Evolutionary conservation across 2,888 invertebrate species (phyloP).

Genomic region (Seira sanloemensis): DNA sequence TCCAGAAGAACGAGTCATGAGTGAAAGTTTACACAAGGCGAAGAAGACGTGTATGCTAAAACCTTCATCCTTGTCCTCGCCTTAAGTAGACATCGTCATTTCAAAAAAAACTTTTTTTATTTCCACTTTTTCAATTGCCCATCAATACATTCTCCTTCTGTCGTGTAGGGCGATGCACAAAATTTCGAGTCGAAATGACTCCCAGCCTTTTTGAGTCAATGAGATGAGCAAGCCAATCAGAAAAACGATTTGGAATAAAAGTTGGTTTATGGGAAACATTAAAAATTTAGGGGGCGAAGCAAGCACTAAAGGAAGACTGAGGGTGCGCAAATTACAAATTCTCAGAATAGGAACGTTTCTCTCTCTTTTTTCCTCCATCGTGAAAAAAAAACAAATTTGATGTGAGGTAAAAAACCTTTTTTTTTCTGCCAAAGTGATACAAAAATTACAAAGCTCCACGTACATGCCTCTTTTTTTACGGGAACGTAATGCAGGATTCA

Average conservation of each 20-base stretch:
- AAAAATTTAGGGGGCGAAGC: slow-evolving; percentile 10
- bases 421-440: no score
- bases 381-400: neutral
- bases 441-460: no score
- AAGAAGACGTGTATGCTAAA: neutral
- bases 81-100: slow-evolving; percentile 6
- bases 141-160: neutral
- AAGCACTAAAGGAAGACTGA: neutral
- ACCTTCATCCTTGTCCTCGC: neutral
- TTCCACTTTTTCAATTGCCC: neutral
- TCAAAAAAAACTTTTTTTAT: slow-evolving; percentile 15
- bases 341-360: no score
- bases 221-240: slow-evolving; percentile 3
- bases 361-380: neutral
- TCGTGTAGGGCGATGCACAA: neutral
- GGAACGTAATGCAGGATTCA: neutral
- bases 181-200: neutral
- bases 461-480: neutral
- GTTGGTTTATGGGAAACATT: slow-evolving; percentile 1
- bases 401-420: neutral
- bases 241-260: slow-evolving; percentile 6
- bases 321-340: neutral
- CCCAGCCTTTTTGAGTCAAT: neutral
- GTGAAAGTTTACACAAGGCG: neutral
- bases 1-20: neutral